Evolutionary conservation across 2,113 vertebrate species (phyloP), one percentile per base, ranked within the genome.

Genomic region (Hippocampus barbouri): DNA sequence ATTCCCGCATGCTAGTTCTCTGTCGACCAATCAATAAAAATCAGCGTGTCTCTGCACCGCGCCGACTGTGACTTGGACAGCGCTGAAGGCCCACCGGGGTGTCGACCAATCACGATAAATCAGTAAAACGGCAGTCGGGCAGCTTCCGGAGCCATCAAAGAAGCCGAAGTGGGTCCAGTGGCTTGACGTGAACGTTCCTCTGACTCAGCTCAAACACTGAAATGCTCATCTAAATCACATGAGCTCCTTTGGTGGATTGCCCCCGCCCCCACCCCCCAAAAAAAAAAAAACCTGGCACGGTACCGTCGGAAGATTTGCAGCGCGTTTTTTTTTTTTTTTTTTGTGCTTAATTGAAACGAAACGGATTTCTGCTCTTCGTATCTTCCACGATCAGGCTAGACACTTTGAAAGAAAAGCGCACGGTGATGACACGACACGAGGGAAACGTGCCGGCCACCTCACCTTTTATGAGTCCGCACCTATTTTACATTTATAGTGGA

Each of bases 401-500:
- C 12, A 30, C 25, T 12, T 60, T 27, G 15, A 60, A 60, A 60
- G 10, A n/a, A 11, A 56, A 56, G 23, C 2, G 53, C 53, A 23
- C 53, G 21, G 53, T n/a, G 53, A 54, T 30, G 25, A 60, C 25
- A 30, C 30, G 57, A 30, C 57, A 25, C 25, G 5, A 16, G 57
- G 5, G 11, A 60, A 30, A 16, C 16, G 14, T 30, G 57, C 14
- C 14, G 8, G 14, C 57, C 27, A 23, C 25, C 57, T 27, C 14
- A 18, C 25, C 1, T 15, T 56, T 56, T 56, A 56, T 56, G 8
- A 56, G 53, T 23, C 20, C 0, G 3, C 21, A 60, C 27, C 57
- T 60, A 60, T 27, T 60, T 60, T 60, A 60, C 57, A 60, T 60
- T 60, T 60, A 60, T 30, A 60, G 27, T 60, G 57, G 25, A 60